Conservation (phyloP, 2,113 vertebrate genomes). For the Nanorana parkeri region DNA sequence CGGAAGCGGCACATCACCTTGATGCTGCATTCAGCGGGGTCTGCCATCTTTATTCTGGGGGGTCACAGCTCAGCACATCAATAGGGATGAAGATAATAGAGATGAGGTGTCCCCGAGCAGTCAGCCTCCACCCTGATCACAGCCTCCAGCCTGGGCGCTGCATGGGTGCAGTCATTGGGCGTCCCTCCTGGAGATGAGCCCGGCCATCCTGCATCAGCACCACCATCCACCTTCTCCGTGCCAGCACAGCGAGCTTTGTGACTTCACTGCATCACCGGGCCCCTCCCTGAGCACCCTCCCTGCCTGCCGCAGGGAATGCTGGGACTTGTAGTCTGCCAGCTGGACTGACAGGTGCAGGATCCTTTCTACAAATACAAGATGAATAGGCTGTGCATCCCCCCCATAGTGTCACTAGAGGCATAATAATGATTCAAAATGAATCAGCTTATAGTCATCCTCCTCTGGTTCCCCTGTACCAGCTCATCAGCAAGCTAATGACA, state of each 20-base stretch:
- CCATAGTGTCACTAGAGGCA: no score
- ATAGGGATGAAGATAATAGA: conserved; percentile 17
- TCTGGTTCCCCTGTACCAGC: no score
- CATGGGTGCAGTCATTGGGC: conserved; percentile 59
- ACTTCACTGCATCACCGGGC: conserved; percentile 60
- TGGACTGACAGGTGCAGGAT: background rate
- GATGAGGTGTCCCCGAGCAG: conserved; percentile 56
- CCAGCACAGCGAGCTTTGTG: conserved; percentile 14
- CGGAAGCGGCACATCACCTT: conserved; percentile 95
- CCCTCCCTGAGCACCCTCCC: conserved; percentile 23
- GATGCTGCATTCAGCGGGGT: conserved; percentile 87
- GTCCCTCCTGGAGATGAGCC: conserved; percentile 58
- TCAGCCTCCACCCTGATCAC: conserved; percentile 56
- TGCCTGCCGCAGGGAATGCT: conserved; percentile 19
- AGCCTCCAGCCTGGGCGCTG: background rate
- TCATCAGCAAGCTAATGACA: no score
- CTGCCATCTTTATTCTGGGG: conserved; percentile 75
- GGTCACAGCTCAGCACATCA: conserved; percentile 1
- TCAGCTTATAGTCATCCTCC: no score
- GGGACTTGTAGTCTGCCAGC: conserved; percentile 60
- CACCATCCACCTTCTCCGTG: conserved; percentile 50
- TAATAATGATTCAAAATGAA: no score
- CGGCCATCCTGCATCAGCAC: conserved; percentile 65
- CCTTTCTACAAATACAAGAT: no score
- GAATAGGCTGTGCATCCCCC: no score